Conservation (phyloP, 2,113 vertebrate genomes). For the Tyto alba region DNA sequence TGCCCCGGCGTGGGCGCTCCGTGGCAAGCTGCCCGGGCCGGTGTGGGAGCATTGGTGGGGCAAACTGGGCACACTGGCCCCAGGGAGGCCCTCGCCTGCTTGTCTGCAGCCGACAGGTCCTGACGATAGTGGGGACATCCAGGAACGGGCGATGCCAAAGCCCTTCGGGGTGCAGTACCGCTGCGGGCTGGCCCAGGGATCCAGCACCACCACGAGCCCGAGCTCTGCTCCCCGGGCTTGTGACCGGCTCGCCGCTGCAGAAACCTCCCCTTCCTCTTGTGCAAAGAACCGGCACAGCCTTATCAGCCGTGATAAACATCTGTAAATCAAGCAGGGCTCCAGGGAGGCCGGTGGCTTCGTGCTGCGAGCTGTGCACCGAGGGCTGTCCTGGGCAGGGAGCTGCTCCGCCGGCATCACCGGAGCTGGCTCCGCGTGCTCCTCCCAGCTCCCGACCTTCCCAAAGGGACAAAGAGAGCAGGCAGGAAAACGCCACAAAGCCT, state of each 20-base stretch:
- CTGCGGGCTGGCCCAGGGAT: neutral
- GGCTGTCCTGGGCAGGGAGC: neutral
- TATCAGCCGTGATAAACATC: neutral
- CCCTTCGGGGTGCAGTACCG: neutral
- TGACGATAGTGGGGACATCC: neutral
- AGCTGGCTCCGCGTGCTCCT: fast-evolving
- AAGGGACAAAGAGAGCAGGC: neutral
- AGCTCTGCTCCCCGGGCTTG: neutral
- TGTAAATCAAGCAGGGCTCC: neutral
- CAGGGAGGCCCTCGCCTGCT: neutral
- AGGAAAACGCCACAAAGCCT: neutral
- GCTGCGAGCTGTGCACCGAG: fast-evolving
- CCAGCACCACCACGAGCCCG: fast-evolving
- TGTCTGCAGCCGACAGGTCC: neutral
- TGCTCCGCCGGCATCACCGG: fast-evolving
- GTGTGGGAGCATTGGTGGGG: fast-evolving
- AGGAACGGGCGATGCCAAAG: fast-evolving
- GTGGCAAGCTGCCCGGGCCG: neutral
- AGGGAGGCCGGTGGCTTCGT: neutral
- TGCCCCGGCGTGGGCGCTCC: neutral
- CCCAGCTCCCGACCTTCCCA: neutral
- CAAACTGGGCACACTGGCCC: fast-evolving
- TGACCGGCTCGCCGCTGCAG: neutral
- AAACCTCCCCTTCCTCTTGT: neutral
- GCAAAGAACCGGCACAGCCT: neutral